These are phyloP conservation scores for Perodicticus potto DNA, from an alignment of 2,797 vertebrate species.

Conservation along the genomic window DNA sequence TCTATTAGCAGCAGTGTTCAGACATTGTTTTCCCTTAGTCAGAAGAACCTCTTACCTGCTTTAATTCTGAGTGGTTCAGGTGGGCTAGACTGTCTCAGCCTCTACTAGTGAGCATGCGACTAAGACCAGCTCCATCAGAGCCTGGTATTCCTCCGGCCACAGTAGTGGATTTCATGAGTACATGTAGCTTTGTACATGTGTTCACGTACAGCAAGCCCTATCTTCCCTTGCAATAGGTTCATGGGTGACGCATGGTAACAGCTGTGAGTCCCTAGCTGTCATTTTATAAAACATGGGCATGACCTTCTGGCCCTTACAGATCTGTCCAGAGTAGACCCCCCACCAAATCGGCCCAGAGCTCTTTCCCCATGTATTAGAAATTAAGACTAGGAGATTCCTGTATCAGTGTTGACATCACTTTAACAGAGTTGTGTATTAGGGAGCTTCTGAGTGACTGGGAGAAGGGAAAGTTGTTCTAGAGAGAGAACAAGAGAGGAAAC, in stretches of 20 bases:
- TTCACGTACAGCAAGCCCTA: background rate
- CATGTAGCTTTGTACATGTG: background rate
- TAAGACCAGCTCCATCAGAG: background rate
- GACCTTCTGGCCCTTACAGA: background rate
- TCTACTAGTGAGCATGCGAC: background rate
- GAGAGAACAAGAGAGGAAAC: background rate
- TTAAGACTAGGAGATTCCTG: background rate
- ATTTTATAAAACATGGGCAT: background rate
- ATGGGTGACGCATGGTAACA: background rate
- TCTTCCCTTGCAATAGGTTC: background rate
- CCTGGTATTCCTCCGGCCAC: background rate
- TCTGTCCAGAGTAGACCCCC: background rate
- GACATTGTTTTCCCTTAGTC: background rate
- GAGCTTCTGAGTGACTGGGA: background rate
- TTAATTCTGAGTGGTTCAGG: background rate
- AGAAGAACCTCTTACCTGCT: background rate
- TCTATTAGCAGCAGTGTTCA: background rate
- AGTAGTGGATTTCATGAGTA: background rate
- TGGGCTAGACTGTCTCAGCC: background rate
- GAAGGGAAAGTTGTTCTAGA: background rate
- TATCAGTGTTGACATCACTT: background rate
- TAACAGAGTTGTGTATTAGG: background rate
- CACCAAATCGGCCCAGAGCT: background rate
- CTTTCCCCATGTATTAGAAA: background rate
- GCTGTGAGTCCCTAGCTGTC: background rate